A percentile compares a stretch with the other conserved stretches of the same genome.
Conservation (phyloP, 2,113 vertebrate species). For the Proterorhinus semilunaris region DNA sequence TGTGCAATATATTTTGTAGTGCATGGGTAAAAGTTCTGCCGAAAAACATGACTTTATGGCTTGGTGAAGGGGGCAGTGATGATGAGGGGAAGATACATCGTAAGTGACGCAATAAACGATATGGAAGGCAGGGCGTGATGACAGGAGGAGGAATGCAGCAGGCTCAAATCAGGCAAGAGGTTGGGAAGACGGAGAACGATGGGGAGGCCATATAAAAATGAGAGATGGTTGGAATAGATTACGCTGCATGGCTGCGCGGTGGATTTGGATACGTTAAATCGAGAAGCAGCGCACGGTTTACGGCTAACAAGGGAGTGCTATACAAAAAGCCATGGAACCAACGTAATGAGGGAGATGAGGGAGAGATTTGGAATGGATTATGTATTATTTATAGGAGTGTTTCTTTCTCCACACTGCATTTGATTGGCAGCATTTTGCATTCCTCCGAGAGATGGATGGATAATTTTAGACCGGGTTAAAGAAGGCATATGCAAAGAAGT, state of each 20-base stretch:
- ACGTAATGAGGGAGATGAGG: conserved; percentile 65
- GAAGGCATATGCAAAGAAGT: conserved; percentile 48
- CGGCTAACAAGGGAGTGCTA: conserved; percentile 18
- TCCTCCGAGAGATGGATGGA: conserved; percentile 53
- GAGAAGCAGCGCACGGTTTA: conserved; percentile 1
- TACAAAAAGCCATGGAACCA: conserved; percentile 40
- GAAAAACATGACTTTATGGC: conserved; percentile 13
- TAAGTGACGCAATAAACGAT: conserved; percentile 57
- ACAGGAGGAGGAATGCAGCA: conserved; percentile 40
- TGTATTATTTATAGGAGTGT: conserved; percentile 74
- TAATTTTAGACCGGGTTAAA: conserved; percentile 65
- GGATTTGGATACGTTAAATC: conserved; percentile 6
- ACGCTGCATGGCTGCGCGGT: conserved; percentile 27
- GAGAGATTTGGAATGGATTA: conserved; percentile 71
- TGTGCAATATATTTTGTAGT: background rate
- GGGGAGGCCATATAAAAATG: conserved; percentile 43
- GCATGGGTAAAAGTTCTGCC: background rate
- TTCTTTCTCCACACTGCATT: conserved; percentile 42
- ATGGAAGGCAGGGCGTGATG: conserved; percentile 22
- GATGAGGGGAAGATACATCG: conserved; percentile 45
- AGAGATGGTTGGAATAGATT: conserved; percentile 55
- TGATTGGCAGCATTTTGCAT: conserved; percentile 68
- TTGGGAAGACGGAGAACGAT: conserved; percentile 41
- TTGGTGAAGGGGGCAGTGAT: conserved; percentile 25
- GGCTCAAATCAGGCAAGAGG: conserved; percentile 48